Evolutionary conservation across 2,888 invertebrate species (phyloP), one percentile per base, ranked within the genome.

Genomic region (Venustoraphidia nigricollis): DNA sequence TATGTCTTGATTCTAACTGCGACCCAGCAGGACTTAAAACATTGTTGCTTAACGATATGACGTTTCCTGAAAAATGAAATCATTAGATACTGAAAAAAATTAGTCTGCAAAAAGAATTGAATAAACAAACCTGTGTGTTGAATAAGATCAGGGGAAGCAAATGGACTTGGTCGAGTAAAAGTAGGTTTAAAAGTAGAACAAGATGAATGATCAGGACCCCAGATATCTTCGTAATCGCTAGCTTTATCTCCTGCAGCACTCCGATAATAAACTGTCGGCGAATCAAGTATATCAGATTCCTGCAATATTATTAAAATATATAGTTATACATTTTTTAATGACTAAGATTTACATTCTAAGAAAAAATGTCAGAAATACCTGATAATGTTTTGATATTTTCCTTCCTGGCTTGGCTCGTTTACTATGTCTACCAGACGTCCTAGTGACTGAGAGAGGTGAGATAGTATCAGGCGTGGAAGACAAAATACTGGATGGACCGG

Each of bases 151-250:
- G 66, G 66, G 2, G 65, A 65, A 5, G 62, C 59, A 47, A 64
- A 55, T 48, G 57, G 59, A 41, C 50, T 56, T 27, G 35, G 40
- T 39, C 47, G 40, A 43, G 44, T 50, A 34, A 44, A 50, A 34
- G 45, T 43, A 10, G 52, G 52, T 47, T 52, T 52, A 44, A 52
- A 52, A 36, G 50, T 52, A 10, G 50, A 51, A 38, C 52, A 52
- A 8, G 47, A 46, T n/a, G 50, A 51, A 38, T 46, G 46, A 41
- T 52, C 52, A 5, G 50, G 52, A 10, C 52, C 50, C 93, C 94
- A 94, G 57, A 94, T 83, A 63, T 94, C 94, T 69, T 94, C 94
- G 62, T 94, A 94, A 66, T 94, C 94, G 58, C 92, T 92, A 42
- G 88, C 83, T 70, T 93, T 93, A 62, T 94, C 94, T 52, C 87